Percentiles rank a stretch among this genome's conserved stretches.
Evolutionary conservation across 2,797 vertebrate genomes (phyloP).

Genomic region (Diglossa cyanea): DNA sequence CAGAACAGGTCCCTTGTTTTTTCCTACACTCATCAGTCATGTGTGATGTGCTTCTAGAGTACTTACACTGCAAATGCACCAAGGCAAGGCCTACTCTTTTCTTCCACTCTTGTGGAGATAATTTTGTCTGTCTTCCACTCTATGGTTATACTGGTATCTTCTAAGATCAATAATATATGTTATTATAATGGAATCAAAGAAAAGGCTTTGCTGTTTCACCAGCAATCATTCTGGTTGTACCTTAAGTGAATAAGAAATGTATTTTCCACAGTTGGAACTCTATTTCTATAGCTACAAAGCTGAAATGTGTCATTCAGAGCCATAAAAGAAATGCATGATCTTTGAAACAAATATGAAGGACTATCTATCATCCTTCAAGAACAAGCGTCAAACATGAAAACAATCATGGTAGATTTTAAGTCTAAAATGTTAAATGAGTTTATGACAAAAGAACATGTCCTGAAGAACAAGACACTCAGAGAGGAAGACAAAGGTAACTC

Average conservation of each 20-base stretch:
- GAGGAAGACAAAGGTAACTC: background rate
- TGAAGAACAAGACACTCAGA: background rate
- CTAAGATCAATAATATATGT: background rate
- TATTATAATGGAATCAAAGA: background rate
- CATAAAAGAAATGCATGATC: background rate
- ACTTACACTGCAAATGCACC: background rate
- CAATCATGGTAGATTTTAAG: background rate
- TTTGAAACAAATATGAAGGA: background rate
- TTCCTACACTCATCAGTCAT: background rate
- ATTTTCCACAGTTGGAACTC: background rate
- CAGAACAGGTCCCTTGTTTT: background rate
- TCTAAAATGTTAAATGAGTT: background rate
- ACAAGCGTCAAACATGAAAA: background rate
- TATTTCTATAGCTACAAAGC: background rate
- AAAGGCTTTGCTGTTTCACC: background rate
- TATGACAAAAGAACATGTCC: background rate
- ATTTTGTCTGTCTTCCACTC: background rate
- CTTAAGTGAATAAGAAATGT: background rate
- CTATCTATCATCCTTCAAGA: background rate
- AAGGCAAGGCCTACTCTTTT: background rate
- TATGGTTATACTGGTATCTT: background rate
- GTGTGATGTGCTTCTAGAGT: background rate
- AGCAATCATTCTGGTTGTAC: background rate
- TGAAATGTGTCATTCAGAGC: background rate
- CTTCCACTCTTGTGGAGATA: background rate